Conservation (phyloP, 2,888 invertebrate species). For the Deroplatys truncata region DNA sequence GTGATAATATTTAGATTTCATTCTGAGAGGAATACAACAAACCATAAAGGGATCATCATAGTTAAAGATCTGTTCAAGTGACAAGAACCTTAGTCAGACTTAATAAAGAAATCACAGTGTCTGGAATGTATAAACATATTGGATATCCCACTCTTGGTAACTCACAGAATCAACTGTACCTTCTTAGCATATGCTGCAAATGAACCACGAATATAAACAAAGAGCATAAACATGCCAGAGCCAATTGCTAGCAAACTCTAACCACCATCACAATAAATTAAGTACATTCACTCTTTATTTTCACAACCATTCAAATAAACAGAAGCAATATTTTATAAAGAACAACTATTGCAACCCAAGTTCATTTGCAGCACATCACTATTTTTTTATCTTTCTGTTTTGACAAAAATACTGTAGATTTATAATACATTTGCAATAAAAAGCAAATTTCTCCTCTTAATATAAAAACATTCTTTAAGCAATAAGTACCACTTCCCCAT, state of each 20-base stretch:
- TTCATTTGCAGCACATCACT: background rate
- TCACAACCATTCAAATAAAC: background rate
- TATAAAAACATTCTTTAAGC: background rate
- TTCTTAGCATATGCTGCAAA: background rate
- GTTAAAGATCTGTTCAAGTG: background rate
- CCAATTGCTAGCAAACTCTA: background rate
- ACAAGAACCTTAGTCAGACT: background rate
- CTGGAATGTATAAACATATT: conserved; percentile 19
- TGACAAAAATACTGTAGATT: background rate
- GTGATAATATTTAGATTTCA: background rate
- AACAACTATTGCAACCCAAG: background rate
- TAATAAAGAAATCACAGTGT: conserved; percentile 14
- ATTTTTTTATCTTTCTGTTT: background rate
- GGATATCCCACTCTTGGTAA: background rate
- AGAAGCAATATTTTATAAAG: background rate
- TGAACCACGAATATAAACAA: background rate
- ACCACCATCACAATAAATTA: background rate
- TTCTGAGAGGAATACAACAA: background rate
- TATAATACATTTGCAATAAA: background rate
- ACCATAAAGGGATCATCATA: background rate
- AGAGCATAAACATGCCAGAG: background rate
- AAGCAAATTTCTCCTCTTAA: background rate
- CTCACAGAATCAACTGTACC: background rate
- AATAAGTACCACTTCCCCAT: background rate
- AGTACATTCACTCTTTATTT: background rate